Evolutionary conservation across 2,113 vertebrate species (phyloP).

Genomic region (Mohoua ochrocephala): DNA sequence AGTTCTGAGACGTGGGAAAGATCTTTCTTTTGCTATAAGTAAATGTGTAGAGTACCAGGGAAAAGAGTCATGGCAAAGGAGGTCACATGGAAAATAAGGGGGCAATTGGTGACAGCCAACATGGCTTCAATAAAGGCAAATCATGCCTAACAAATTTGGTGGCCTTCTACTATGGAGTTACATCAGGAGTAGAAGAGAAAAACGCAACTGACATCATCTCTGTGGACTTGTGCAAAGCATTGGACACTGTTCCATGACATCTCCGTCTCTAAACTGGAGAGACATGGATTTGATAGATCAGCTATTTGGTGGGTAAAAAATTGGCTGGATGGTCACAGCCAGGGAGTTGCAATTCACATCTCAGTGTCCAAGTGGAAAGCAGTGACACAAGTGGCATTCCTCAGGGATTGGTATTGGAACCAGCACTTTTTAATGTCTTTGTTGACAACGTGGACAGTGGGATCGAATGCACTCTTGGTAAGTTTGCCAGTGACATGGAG

Average conservation of each 20-base stretch:
- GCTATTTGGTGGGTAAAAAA: background rate
- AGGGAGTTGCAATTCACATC: background rate
- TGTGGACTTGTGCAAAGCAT: background rate
- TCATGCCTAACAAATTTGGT: background rate
- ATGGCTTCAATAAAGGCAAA: background rate
- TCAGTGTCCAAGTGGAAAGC: background rate
- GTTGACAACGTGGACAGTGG: background rate
- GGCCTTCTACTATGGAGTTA: background rate
- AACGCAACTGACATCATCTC: background rate
- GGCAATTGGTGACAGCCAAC: background rate
- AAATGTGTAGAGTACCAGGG: background rate
- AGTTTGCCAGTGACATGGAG: background rate
- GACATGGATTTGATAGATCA: background rate
- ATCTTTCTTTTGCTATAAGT: background rate
- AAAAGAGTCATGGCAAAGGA: background rate
- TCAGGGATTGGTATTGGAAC: background rate
- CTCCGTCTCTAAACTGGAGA: background rate
- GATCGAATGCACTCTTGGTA: fast-evolving
- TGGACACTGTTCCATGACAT: background rate
- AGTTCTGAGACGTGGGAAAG: background rate
- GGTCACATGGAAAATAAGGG: background rate
- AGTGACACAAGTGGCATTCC: background rate
- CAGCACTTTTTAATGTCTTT: background rate
- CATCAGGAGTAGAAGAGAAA: background rate
- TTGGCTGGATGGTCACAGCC: background rate